phyloP scores from a whole-genome alignment of 2,888 invertebrate genomes.

The Clepsis dumicolana region DNA sequence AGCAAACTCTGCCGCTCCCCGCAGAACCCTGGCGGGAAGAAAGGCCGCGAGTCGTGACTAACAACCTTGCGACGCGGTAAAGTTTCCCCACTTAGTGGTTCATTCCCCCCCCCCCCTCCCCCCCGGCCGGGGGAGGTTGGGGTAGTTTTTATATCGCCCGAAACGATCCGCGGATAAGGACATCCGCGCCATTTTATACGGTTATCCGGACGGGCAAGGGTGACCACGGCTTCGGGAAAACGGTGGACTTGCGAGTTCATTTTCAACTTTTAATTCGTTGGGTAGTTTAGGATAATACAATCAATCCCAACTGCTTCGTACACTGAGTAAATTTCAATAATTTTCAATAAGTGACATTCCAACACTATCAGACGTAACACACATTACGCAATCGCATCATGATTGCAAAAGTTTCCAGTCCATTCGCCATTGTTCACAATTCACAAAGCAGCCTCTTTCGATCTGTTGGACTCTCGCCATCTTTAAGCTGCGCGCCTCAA shows the following conservation, averaged over 20 bases:
- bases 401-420: neutral
- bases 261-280: neutral
- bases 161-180: conserved; percentile 72
- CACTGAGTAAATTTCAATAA: too few species aligned
- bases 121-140: conserved; percentile 47
- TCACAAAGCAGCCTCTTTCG: neutral
- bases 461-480: neutral
- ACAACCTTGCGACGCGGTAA: conserved; percentile 46
- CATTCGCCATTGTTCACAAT: neutral
- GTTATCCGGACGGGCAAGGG: conserved; percentile 61
- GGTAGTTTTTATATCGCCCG: conserved; percentile 63
- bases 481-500: neutral
- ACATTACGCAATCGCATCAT: too few species aligned
- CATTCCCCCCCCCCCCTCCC: conserved; percentile 43
- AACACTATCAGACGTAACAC: too few species aligned
- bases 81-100: conserved; percentile 53
- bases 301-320: too few species aligned
- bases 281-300: too few species aligned
- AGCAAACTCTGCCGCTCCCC: conserved; percentile 35
- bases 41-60: conserved; percentile 46
- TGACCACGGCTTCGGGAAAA: conserved; percentile 42
- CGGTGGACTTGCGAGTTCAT: neutral
- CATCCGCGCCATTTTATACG: conserved; percentile 74
- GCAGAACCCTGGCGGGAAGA: conserved; percentile 36
- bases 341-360: too few species aligned